A percentile compares a stretch with the other conserved stretches of the same genome.
Evolutionary conservation across 2,797 vertebrate species (phyloP).

Genomic region (Psittacula derbiana): DNA sequence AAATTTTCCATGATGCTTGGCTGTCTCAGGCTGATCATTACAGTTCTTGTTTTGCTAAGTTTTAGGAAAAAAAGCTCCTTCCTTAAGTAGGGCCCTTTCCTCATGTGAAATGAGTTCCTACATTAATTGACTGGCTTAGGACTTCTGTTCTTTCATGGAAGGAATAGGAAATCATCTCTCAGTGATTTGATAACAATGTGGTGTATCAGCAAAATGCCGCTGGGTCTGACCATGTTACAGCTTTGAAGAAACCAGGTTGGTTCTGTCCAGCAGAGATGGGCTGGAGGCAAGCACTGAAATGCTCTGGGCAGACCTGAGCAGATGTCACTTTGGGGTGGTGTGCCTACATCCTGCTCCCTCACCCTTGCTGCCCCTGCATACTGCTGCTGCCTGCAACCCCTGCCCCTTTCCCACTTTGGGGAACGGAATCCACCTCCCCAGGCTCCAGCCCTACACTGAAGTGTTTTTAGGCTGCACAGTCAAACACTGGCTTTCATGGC

Average conservation of each 20-base stretch:
- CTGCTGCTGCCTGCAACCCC: neutral
- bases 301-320: neutral
- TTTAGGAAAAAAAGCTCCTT: neutral
- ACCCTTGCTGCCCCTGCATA: too few species aligned
- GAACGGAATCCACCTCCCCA: fast-evolving
- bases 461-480: neutral
- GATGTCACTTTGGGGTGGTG: fast-evolving
- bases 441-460: neutral
- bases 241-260: neutral
- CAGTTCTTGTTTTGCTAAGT: constrained; percentile 7
- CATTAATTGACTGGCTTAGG: neutral
- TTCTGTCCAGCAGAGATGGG: neutral
- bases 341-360: neutral
- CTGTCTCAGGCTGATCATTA: constrained; percentile 18
- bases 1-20: constrained; percentile 39
- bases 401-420: fast-evolving
- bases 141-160: neutral
- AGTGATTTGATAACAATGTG: neutral
- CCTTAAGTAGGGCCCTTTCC: neutral
- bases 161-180: neutral
- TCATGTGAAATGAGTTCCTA: neutral
- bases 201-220: neutral
- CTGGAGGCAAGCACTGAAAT: neutral
- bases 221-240: neutral
- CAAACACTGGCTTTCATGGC: fast-evolving